Evolutionary conservation across 2,888 invertebrate genomes (phyloP).

Genomic region (Caenorhabditis imperialis): DNA sequence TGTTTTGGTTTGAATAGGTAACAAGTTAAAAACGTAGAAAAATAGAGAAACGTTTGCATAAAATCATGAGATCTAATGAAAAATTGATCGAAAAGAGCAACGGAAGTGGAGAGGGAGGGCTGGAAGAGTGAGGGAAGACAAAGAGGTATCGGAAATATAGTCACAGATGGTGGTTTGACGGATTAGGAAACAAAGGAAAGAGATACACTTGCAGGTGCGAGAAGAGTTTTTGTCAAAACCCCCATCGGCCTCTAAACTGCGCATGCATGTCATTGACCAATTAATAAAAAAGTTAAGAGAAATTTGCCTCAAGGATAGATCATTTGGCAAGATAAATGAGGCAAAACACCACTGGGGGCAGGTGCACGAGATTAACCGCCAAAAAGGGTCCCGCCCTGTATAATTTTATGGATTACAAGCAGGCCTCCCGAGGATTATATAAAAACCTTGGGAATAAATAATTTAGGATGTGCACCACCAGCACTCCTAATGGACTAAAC

Average conservation of each 20-base stretch:
- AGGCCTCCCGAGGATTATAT: no score
- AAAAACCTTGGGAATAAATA: no score
- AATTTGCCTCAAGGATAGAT: constrained; percentile 37
- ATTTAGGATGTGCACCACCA: no score
- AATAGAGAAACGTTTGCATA: constrained; percentile 38
- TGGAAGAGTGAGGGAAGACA: constrained; percentile 1
- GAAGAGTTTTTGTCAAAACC: no score
- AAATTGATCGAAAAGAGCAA: neutral
- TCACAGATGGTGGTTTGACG: neutral
- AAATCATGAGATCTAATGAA: no score
- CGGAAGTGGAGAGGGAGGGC: neutral
- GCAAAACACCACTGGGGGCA: constrained; percentile 5
- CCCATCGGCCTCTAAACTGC: no score
- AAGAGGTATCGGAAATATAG: neutral
- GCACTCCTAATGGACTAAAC: no score
- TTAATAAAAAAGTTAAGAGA: constrained; percentile 51
- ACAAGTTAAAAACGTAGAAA: constrained; percentile 15
- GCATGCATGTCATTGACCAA: constrained; percentile 46
- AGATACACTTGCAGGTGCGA: neutral
- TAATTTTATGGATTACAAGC: no score
- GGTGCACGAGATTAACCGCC: constrained; percentile 37
- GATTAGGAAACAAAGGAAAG: constrained; percentile 8
- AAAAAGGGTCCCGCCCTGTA: constrained; percentile 3
- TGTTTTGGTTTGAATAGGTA: constrained; percentile 20
- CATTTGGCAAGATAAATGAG: constrained; percentile 35